These are phyloP conservation scores for Drosophila equinoxialis DNA, from an alignment of 1,140 invertebrate genomes.

Conservation along the genomic window DNA sequence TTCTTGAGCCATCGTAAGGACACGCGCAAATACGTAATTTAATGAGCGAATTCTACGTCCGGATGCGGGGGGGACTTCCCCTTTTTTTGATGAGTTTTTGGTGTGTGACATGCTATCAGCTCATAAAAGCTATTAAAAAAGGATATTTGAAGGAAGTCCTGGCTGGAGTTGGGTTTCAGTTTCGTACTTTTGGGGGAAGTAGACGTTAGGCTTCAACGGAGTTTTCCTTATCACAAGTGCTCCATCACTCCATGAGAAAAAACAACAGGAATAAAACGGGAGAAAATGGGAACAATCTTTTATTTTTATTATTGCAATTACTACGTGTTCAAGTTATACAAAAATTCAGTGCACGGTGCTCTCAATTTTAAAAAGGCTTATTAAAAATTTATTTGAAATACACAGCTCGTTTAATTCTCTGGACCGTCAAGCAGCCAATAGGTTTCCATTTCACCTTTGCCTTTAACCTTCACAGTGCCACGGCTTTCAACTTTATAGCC, in stretches of 20 bases:
- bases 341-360: conserved; percentile 45
- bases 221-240: neutral
- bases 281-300: neutral
- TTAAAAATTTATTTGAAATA: neutral
- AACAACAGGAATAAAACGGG: neutral
- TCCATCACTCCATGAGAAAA: neutral
- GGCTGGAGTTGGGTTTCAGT: conserved; percentile 11
- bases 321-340: conserved; percentile 23
- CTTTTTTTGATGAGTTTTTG: conserved; percentile 22
- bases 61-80: neutral
- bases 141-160: conserved; percentile 29
- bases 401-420: conserved; percentile 14
- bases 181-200: neutral
- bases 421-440: conserved; percentile 88
- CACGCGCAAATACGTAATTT: conserved; percentile 61
- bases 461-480: conserved; percentile 90
- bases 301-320: conserved; percentile 24
- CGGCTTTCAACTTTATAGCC: conserved; percentile 86
- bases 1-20: conserved; percentile 28
- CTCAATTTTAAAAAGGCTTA: conserved; percentile 17
- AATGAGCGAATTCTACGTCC: conserved; percentile 20
- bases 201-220: conserved; percentile 3
- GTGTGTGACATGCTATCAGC: conserved; percentile 52
- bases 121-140: conserved; percentile 66
- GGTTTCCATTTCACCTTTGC: conserved; percentile 94